phyloP scores from a whole-genome alignment of 2,797 vertebrate species.

The Micromesistius poutassou region DNA sequence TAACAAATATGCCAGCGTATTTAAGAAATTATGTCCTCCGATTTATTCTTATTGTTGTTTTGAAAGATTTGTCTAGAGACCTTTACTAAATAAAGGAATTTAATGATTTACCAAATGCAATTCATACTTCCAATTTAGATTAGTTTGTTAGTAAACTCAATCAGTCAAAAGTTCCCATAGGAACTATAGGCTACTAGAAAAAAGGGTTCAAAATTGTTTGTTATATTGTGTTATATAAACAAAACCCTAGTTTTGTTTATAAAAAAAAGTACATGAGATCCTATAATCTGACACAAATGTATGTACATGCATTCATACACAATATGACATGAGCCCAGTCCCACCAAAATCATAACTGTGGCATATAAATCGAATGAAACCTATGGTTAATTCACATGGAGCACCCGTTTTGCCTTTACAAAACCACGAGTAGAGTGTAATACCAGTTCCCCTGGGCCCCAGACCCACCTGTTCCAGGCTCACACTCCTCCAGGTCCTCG shows the following conservation, averaged over 20 bases:
- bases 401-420: too few species aligned
- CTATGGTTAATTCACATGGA: neutral
- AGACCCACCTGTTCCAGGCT: slow-evolving; percentile 92
- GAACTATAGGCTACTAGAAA: neutral
- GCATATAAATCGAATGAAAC: neutral
- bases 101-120: neutral
- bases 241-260: too few species aligned
- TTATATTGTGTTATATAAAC: neutral
- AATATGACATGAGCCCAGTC: neutral
- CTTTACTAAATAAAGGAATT: neutral
- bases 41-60: neutral
- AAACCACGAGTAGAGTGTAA: too few species aligned
- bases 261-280: too few species aligned
- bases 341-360: neutral
- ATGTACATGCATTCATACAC: neutral
- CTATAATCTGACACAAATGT: neutral
- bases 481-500: slow-evolving; percentile 93
- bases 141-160: neutral
- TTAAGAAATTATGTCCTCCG: neutral
- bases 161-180: neutral
- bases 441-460: neutral
- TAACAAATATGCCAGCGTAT: neutral
- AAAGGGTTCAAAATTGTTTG: neutral
- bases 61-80: neutral
- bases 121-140: neutral